These are phyloP conservation scores for Marmota flaviventris DNA, from an alignment of 2,113 vertebrate species.

Conservation along the genomic window DNA sequence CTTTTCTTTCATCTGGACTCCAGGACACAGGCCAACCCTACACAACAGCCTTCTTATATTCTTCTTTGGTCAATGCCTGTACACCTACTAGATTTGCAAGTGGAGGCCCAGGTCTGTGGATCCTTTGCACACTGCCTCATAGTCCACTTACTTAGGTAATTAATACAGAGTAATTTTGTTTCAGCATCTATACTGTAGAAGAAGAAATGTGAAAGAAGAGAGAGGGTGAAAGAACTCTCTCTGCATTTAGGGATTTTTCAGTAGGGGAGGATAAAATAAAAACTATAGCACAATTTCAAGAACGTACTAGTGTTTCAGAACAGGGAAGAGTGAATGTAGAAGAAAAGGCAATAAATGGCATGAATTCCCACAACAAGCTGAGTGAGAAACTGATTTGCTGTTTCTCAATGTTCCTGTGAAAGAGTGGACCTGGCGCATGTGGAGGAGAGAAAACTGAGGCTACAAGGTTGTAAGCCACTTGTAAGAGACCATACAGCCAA, in stretches of 20 bases:
- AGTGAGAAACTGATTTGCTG: rapidly evolving
- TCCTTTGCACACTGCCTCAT: not conserved
- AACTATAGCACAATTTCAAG: not conserved
- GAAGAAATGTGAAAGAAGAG: not conserved
- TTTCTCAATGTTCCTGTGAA: not conserved
- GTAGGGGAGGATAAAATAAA: not conserved
- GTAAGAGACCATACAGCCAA: rapidly evolving
- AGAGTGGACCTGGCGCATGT: rapidly evolving
- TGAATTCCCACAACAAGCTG: not conserved
- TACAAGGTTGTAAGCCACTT: not conserved
- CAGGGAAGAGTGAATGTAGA: rapidly evolving
- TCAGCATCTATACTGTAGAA: not conserved
- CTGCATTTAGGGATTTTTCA: rapidly evolving
- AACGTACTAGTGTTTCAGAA: not conserved
- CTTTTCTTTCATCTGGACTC: too few relatives aligned
- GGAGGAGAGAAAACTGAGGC: not conserved
- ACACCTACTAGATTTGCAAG: not conserved
- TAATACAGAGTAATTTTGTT: not conserved
- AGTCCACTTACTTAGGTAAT: not conserved
- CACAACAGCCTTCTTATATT: too few relatives aligned
- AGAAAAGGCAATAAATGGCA: not conserved
- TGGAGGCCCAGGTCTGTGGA: not conserved
- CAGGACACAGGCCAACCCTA: too few relatives aligned
- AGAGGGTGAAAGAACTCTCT: not conserved
- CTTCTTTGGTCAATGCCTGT: not conserved